Base-by-base conservation (phyloP, 1,140 invertebrate genomes). In the Lasioglossum albipes region DNA sequence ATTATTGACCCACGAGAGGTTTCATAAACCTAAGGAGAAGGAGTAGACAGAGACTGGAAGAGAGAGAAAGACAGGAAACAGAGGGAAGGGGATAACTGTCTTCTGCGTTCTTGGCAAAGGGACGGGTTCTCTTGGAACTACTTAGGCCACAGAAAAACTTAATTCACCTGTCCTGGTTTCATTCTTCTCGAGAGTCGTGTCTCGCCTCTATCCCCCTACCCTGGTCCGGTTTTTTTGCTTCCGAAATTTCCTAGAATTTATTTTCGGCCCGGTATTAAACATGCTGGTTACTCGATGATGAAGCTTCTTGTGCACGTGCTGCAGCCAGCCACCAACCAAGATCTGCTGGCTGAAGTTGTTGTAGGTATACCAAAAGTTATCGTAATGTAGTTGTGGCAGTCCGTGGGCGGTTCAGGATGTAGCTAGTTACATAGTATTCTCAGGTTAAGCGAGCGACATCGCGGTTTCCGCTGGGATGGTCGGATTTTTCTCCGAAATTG, bases 131-230 rank as follows among this genome's bases (percentile, higher is more conserved):
- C n/a, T 61, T 22, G 13, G 18, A 75, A 54, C 27, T 54, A 54
- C 45, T 52, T 54, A 66, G 31, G 31, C 10, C 62, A 22, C 16
- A 16, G 62, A 20, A 57, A 66, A 75, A 54, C 72, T 74, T 74
- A 49, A 75, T 66, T 66, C 45, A 54, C 36, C 49, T 20, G 45
- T 18, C 36, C 10, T 9, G 42, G 7, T 65, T 9, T 9, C 36
- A 57, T 20, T 57, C 54, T 57, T 57, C 54, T 5, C 20, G 27
- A 27, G 27, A 27, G 27, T 27, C 27, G 27, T 27, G 27, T 27
- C 27, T 27, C 27, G 27, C 0, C 52, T 18, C 54, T 57, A 20
- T 57, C 20, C 7, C 7, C 20, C 18, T n/a, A 57, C 0, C 20
- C 18, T 12, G 45, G 20, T 9, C 5, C 18, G 5, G 5, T 20